phyloP scores from a whole-genome alignment of 1,140 invertebrate genomes.

The Paracyclopina nana region DNA sequence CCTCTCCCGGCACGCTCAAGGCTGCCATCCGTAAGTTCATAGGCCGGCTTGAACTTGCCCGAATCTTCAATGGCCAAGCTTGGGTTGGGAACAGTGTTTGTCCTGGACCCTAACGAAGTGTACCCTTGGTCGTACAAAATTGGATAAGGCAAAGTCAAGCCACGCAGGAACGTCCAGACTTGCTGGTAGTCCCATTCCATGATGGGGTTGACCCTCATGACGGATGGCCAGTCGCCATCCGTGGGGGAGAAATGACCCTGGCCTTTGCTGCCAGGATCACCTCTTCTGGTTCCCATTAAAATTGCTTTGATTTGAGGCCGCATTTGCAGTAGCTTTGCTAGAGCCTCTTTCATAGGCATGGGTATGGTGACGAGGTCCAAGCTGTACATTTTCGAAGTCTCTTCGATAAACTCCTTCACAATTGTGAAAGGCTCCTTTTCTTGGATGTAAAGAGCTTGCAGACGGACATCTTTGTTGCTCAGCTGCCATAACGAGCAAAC shows the following conservation, averaged over 20 bases:
- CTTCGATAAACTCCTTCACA: conserved; percentile 58
- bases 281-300: conserved; percentile 65
- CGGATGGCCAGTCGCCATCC: conserved; percentile 62
- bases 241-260: conserved; percentile 29
- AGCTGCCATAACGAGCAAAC: conserved; percentile 39
- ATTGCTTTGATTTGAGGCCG: conserved; percentile 51
- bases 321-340: conserved; percentile 38
- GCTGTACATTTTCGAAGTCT: conserved; percentile 43
- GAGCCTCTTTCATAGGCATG: conserved; percentile 45
- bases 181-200: conserved; percentile 71
- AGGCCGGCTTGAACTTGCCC: conserved; percentile 19
- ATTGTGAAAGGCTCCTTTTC: conserved; percentile 57
- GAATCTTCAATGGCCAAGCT: not conserved
- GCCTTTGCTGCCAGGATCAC: conserved; percentile 47
- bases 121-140: conserved; percentile 53
- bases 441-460: conserved; percentile 52
- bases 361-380: conserved; percentile 45
- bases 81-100: not conserved
- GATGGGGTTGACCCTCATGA: conserved; percentile 67
- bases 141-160: conserved; percentile 63
- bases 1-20: conserved; percentile 20
- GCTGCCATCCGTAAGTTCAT: conserved; percentile 18
- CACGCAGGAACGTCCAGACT: conserved; percentile 66
- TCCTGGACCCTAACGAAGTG: conserved; percentile 20
- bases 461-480: conserved; percentile 14